Evolutionary conservation across 2,888 invertebrate species (phyloP).

Genomic region (Chouioia cunea): DNA sequence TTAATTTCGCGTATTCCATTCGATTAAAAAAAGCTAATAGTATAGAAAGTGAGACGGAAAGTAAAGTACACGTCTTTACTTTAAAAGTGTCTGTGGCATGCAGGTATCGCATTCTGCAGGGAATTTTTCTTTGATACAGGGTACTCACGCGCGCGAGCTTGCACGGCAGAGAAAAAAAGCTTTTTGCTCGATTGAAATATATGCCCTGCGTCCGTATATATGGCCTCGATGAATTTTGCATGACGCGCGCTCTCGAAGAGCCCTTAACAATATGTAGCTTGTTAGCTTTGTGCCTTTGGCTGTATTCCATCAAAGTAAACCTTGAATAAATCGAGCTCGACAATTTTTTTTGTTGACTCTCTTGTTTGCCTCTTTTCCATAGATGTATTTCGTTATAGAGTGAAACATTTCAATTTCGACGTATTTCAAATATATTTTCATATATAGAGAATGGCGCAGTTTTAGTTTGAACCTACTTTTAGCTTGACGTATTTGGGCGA

Average conservation of each 20-base stretch:
- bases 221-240: conserved; percentile 12
- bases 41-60: too few species aligned
- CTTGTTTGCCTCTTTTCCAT: not conserved
- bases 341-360: conserved; percentile 25
- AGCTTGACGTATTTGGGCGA: too few species aligned
- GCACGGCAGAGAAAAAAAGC: not conserved
- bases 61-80: too few species aligned
- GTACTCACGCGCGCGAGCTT: too few species aligned
- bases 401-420: too few species aligned
- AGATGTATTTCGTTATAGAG: conserved; percentile 30
- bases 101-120: not conserved
- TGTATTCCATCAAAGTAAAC: conserved; percentile 41
- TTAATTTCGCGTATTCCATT: too few species aligned
- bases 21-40: too few species aligned
- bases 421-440: too few species aligned
- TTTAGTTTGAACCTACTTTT: too few species aligned
- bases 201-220: not conserved
- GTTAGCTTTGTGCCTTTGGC: not conserved
- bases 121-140: conserved; percentile 5
- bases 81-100: too few species aligned
- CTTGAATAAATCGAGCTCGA: conserved; percentile 20
- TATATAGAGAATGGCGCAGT: too few species aligned
- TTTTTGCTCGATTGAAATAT: conserved; percentile 23
- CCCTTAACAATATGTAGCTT: conserved; percentile 6
- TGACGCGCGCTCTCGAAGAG: not conserved